Evolutionary conservation across 2,113 vertebrate species (phyloP), one percentile per base, ranked within the genome.

Genomic region (Lagopus leucura): DNA sequence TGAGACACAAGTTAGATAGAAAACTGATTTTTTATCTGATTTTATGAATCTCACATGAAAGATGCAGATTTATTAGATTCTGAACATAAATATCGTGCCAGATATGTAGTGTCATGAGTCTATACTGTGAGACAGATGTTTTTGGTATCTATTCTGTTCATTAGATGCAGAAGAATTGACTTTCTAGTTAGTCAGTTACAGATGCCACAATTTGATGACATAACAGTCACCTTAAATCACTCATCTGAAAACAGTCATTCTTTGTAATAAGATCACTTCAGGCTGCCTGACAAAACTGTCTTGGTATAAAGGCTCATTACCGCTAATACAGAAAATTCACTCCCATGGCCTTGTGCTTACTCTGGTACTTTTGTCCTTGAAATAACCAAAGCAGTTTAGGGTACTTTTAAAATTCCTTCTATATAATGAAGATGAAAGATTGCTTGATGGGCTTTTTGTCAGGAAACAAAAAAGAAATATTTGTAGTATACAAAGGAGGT

Each of bases 201-300:
- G 32, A 50, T 54, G 65, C 21, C 5, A 42, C 32, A 47, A 42
- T 60, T 38, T 61, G 52, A 79, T 69, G 48, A 36, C 14, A n/a
- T 79, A 79, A 54, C 24, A 55, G 50, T 72, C 47, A 84, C 3
- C 12, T 36, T 47, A 57, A 77, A 16, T 70, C 5, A 58, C 86
- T 80, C 2, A 86, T 48, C 40, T 70, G 80, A 64, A 81, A 71
- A 82, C 6, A 7, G 81, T 64, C 36, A 45, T 58, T 76, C 15
- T 83, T 60, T 71, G 11, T 38, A 57, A 65, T 25, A 38, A 34
- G 60, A 50, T 54, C 88, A 48, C 13, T 66, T 87, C 42, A 67
- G 42, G 58, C 24, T 75, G 42, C 22, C n/a, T 87, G 71, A 78
- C 50, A 87, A 75, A 92, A 78, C 8, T 57, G 61, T 72, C 48